Percentiles rank a stretch among this genome's conserved stretches.
Evolutionary conservation across 2,797 vertebrate genomes (phyloP).

Genomic region (Molothrus ater): DNA sequence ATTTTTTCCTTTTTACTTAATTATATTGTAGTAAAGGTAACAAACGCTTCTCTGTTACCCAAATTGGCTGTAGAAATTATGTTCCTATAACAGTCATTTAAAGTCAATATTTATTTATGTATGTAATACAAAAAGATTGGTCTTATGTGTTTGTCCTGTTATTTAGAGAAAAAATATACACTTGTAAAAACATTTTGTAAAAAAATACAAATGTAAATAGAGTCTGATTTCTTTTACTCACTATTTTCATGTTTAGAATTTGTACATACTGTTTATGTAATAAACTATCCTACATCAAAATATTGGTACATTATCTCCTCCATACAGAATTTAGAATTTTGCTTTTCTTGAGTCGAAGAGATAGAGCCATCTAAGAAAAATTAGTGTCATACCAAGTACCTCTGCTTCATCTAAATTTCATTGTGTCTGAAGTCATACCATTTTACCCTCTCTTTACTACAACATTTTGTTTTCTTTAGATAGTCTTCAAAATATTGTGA

Average conservation of each 20-base stretch:
- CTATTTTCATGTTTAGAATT: constrained; percentile 87
- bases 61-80: constrained; percentile 83
- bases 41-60: constrained; percentile 79
- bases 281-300: constrained; percentile 82
- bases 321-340: not conserved
- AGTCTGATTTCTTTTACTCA: constrained; percentile 82
- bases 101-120: constrained; percentile 97
- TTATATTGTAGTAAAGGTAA: constrained; percentile 80
- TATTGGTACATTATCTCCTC: not conserved
- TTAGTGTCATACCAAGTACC: not conserved
- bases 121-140: constrained; percentile 83
- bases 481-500: not conserved
- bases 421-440: not conserved
- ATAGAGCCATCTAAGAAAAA: not conserved
- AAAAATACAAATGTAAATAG: constrained; percentile 92
- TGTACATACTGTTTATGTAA: constrained; percentile 93
- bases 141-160: constrained; percentile 81
- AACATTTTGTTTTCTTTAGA: not conserved
- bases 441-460: not conserved
- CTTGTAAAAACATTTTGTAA: constrained; percentile 93
- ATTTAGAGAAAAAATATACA: constrained; percentile 75
- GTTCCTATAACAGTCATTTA: constrained; percentile 83
- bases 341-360: not conserved
- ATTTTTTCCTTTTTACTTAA: constrained; percentile 81
- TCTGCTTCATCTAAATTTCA: not conserved